Base-by-base conservation (phyloP, 2,113 vertebrate species). In the Aix galericulata region DNA sequence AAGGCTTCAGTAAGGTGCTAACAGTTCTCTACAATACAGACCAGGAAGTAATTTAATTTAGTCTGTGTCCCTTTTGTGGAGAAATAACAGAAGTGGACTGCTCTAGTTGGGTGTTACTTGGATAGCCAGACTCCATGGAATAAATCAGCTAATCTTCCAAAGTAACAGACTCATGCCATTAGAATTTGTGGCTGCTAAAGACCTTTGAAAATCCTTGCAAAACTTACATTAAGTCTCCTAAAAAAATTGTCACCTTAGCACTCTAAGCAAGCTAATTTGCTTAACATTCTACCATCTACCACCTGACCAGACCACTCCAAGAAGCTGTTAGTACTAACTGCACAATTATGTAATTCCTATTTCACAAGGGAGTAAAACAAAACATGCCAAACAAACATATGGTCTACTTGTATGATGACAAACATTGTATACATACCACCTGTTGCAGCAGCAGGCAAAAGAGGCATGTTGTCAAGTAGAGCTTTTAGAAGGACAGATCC, bases 361-460 rank as follows among this genome's bases (percentile, higher is more conserved):
- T 76, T 82, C 50, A 50, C 31, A 80, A 15, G 13, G 50, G 2
- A 60, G 21, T 31, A 12, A 11, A 81, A 46, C 6, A 62, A 78
- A 92, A 50, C 36, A 52, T 2, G 3, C 11, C 50, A 46, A 82
- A 72, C n/a, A 80, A 72, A 29, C 1, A 12, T 18, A 46, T 11
- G 0, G 1, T 18, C 13, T 62, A 34, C 31, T 40, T 44, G 66
- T 71, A 38, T 1, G 2, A 60, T 27, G 83, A 59, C 11, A 77
- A 89, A 64, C 10, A 46, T 3, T 52, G 44, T 20, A 82, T 96
- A 93, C 98, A 52, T 98, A 99, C 99, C 99, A 90, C 99, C 99
- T 85, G 99, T 99, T 44, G 99, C 99, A 96, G 99, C 99, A 93
- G 99, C 98, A 93, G 99, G 99, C 94, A 99, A 97, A 95, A 99